Evolutionary conservation across 2,888 invertebrate species (phyloP), one percentile per base, ranked within the genome.

Genomic region (Leucania comma): DNA sequence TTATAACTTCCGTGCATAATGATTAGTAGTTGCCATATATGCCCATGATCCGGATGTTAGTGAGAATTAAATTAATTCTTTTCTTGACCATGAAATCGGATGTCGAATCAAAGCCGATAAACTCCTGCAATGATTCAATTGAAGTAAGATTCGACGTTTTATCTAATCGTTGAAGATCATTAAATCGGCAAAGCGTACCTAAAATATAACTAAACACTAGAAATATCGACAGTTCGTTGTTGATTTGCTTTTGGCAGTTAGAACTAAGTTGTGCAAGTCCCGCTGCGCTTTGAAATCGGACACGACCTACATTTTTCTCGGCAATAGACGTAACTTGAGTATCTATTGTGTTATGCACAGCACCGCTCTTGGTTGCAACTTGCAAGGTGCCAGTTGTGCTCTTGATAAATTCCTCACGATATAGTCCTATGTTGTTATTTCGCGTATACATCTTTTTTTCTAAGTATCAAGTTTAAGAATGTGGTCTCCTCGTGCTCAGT

Each of bases 291-390:
- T 94, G 94, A 92, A 93, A 94, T 93, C 89, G 86, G 91, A 94
- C 87, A 87, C 93, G 92, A 89, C 91, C 92, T 88, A 93, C 93
- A 94, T 94, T 93, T 92, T 94, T 93, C 92, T 91, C 56, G 90
- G 92, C 88, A 88, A 91, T 90, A 89, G 86, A 87, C 86, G 93
- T 93, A 93, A 93, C 90, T 87, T 90, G 92, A 94, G 88, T 85
- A 86, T 42, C 42, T 42, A 42, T 87, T 88, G 84, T 91, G 87
- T 88, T 90, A 85, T 90, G 88, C 84, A 68, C 73, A 82, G 85
- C 84, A 84, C 74, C 75, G 68, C 65, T 80, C 69, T 77, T 59
- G 59, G 26, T 63, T 67, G 78, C 67, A 68, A 77, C 72, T 68
- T 59, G 77, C 68, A 59, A 75, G 81, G 69, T 81, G 74, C 72